phyloP scores from a whole-genome alignment of 2,797 vertebrate species.

The Vultur gryphus region DNA sequence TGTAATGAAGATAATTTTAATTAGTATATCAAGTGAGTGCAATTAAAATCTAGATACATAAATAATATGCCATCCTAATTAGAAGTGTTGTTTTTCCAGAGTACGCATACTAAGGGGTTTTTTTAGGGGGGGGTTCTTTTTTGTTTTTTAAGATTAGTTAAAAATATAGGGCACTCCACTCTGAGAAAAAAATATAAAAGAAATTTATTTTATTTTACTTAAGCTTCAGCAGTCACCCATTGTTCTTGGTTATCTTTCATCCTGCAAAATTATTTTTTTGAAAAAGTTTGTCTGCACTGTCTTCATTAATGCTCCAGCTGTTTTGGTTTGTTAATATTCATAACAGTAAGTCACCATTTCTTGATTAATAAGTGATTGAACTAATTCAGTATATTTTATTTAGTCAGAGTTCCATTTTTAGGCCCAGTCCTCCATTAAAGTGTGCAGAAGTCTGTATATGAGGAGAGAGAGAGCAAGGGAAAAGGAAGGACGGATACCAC shows the following conservation, averaged over 20 bases:
- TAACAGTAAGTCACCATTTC: background rate
- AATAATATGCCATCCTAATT: slow-evolving; percentile 44
- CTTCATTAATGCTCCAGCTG: background rate
- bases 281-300: background rate
- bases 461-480: background rate
- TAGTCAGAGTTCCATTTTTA: background rate
- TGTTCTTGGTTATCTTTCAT: background rate
- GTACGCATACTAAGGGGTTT: background rate
- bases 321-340: slow-evolving; percentile 17
- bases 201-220: background rate
- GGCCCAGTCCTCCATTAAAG: background rate
- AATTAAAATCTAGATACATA: slow-evolving; percentile 45
- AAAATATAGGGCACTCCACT: background rate
- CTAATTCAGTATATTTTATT: background rate
- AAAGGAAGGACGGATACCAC: no score
- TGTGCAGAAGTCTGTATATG: background rate
- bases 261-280: background rate
- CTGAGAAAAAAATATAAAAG: background rate
- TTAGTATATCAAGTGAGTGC: slow-evolving; percentile 9
- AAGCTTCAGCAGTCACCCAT: background rate
- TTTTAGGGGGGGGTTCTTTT: background rate
- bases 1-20: slow-evolving; percentile 55
- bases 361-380: slow-evolving; percentile 12
- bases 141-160: background rate
- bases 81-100: background rate